A percentile compares a stretch with the other conserved stretches of the same genome.
Evolutionary conservation across 2,797 vertebrate genomes (phyloP).

Genomic region (Cyprinodon diabolis): DNA sequence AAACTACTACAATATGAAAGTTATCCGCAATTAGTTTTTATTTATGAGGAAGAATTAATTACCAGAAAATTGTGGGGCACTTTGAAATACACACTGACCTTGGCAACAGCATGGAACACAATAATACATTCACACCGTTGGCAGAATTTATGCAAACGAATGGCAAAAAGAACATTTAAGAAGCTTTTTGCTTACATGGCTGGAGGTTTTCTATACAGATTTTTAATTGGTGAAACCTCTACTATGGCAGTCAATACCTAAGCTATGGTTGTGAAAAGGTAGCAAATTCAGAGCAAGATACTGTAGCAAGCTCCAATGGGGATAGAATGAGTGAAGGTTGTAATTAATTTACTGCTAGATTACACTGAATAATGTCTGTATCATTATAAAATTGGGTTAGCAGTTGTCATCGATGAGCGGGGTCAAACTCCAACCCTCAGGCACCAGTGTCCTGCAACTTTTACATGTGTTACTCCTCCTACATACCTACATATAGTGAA

Average conservation of each 20-base stretch:
- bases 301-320: slow-evolving; percentile 47
- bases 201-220: slow-evolving; percentile 24
- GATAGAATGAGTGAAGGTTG: slow-evolving; percentile 62
- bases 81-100: slow-evolving; percentile 69
- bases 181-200: slow-evolving; percentile 46
- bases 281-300: background rate
- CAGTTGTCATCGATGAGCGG: slow-evolving; percentile 39
- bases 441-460: no score
- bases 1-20: slow-evolving; percentile 68
- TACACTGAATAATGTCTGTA: slow-evolving; percentile 78
- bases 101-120: slow-evolving; percentile 50
- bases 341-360: slow-evolving; percentile 83
- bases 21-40: slow-evolving; percentile 62
- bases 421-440: no score
- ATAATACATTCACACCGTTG: slow-evolving; percentile 75
- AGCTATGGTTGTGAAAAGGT: background rate
- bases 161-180: slow-evolving; percentile 66
- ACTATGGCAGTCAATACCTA: background rate
- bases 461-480: no score
- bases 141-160: slow-evolving; percentile 77
- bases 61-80: slow-evolving; percentile 53
- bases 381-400: slow-evolving; percentile 75
- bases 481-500: no score
- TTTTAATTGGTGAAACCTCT: slow-evolving; percentile 16
- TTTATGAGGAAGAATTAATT: slow-evolving; percentile 72